Conservation (phyloP, 2,888 invertebrate genomes). For the Limnephilus rhombicus region DNA sequence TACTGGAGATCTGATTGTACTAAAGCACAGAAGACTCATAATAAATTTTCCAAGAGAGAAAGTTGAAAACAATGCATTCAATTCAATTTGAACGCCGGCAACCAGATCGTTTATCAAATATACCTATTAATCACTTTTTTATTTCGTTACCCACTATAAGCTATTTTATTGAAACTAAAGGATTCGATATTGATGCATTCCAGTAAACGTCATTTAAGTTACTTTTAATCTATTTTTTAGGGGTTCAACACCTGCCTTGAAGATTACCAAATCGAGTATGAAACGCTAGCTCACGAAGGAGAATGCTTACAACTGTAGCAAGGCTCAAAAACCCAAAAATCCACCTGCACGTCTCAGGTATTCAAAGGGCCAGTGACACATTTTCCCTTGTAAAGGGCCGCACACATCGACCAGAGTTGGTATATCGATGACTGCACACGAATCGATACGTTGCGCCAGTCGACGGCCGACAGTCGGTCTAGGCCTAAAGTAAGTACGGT, state of each 20-base stretch:
- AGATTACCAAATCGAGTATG: neutral
- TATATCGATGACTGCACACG: neutral
- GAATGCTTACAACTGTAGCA: no score
- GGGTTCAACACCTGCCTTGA: no score
- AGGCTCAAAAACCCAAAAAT: neutral
- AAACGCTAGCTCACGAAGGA: neutral
- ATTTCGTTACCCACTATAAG: no score
- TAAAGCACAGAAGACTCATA: no score
- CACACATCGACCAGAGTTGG: neutral
- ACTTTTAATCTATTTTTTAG: no score
- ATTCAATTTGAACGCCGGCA: no score
- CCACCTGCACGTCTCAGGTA: neutral
- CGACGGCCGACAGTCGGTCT: neutral
- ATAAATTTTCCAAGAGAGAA: no score
- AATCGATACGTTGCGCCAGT: conserved; percentile 29
- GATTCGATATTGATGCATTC: neutral
- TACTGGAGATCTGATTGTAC: no score
- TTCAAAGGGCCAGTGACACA: neutral
- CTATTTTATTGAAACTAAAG: neutral
- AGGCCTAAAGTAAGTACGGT: neutral
- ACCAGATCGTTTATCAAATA: no score
- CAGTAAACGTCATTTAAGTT: no score
- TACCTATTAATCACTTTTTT: no score
- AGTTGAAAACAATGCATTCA: no score
- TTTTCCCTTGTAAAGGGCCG: neutral